A percentile compares a stretch with the other conserved stretches of the same genome.
Evolutionary conservation across 2,797 vertebrate genomes (phyloP).

Genomic region (Gallinago stenura): DNA sequence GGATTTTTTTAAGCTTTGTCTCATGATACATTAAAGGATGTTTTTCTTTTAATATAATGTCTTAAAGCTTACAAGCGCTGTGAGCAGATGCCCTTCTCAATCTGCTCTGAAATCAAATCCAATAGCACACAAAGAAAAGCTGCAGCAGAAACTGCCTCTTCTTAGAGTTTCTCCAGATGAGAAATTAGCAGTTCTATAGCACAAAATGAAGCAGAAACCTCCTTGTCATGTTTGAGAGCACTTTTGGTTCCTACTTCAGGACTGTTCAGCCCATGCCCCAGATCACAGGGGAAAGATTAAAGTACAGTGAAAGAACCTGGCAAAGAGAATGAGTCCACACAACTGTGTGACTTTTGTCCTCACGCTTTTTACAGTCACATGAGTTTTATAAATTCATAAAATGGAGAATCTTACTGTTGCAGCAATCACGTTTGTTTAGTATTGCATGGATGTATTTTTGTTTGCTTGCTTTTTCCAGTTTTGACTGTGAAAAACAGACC

Average conservation of each 20-base stretch:
- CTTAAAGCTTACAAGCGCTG: neutral
- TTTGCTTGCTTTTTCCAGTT: neutral
- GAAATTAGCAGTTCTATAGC: neutral
- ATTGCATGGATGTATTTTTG: neutral
- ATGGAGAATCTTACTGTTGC: neutral
- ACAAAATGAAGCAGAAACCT: neutral
- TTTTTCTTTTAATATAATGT: constrained; percentile 54
- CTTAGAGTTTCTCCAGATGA: neutral
- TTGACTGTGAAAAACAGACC: neutral
- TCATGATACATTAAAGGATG: constrained; percentile 63
- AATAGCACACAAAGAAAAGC: neutral
- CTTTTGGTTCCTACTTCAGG: neutral
- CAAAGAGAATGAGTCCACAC: neutral
- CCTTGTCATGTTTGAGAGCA: neutral
- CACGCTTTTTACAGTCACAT: fast-evolving
- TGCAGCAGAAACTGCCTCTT: neutral
- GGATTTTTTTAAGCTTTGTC: constrained; percentile 54
- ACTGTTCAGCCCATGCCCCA: neutral
- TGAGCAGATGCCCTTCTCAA: constrained; percentile 31
- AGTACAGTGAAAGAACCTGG: neutral
- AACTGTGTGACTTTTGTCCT: neutral
- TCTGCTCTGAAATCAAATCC: constrained; percentile 24
- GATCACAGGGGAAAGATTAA: neutral
- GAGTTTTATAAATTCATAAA: neutral
- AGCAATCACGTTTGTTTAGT: neutral